Evolutionary conservation across 2,113 vertebrate genomes (phyloP), one percentile per base, ranked within the genome.

Genomic region (Myanophis thanlyinensis): DNA sequence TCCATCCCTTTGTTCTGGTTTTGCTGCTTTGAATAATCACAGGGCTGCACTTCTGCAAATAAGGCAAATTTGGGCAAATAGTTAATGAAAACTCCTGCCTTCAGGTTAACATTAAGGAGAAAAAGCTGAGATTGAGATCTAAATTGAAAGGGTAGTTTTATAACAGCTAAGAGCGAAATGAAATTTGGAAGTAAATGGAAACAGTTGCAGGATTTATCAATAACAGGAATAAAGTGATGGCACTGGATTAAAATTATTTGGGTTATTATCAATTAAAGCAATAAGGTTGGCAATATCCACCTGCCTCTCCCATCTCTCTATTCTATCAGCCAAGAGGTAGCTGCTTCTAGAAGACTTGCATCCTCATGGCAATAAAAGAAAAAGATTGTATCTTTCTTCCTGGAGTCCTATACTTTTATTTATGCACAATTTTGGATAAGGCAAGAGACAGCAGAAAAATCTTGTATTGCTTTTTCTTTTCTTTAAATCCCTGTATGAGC

Each of bases 1-100:
- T 97, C 96, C 91, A 93, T 92, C 90, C 90, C 40, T 89, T 96
- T 97, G 90, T 92, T 52, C 22, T 91, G 80, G 3, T 95, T 91
- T 0, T 96, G 95, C 87, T 95, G 97, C 95, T 97, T 98, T 22
- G 96, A 95, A 92, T 92, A 51, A 56, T 94, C 62, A 73, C 53
- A 67, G 48, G n/a, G n/a, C 54, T 96, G 95, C 1, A 4, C 27
- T 56, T 98, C 98, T 98, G 95, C 0, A 40, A 97, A 89, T 23
- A 85, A 56, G 30, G 30, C 40, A 80, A 73, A 89, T 27, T 30
- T 27, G 9, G 23, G 59, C 15, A 89, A 48, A 30, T 53, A 35
- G 2, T 46, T 35, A 25, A 53, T 52, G 2, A 12, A 40, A 85
- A 12, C 13, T 46, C 18, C 73, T 23, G 15, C 10, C 6, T 20